Conservation (phyloP, 2,113 vertebrate genomes). For the Lepidothrix coronata region DNA sequence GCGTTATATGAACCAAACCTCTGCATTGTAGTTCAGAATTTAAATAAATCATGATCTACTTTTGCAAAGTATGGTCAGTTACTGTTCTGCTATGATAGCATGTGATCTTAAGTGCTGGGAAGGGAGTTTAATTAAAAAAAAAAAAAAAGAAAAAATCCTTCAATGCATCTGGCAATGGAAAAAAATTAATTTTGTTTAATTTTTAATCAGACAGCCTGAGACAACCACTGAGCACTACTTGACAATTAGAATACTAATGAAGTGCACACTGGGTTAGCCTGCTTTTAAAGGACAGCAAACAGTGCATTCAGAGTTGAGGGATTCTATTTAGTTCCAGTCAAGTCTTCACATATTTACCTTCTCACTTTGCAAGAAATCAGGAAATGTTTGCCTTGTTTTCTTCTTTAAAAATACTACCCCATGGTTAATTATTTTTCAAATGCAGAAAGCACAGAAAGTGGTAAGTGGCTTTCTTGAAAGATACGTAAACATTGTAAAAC, state of each 20-base stretch:
- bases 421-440: slow-evolving; percentile 20
- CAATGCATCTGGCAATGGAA: slow-evolving; percentile 45
- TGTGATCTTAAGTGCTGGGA: not conserved
- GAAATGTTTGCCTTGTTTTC: not conserved
- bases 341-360: not conserved
- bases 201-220: slow-evolving; percentile 67
- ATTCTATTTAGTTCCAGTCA: not conserved
- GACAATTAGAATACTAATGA: slow-evolving; percentile 70
- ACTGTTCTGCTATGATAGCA: not conserved
- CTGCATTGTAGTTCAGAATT: not conserved
- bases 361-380: not conserved
- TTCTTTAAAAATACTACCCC: not conserved
- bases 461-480: slow-evolving; percentile 36
- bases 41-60: not conserved
- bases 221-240: slow-evolving; percentile 60
- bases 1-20: not conserved
- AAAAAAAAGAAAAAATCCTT: not conserved
- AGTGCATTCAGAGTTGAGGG: not conserved
- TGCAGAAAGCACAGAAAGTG: not conserved
- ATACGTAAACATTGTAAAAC: not conserved
- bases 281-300: slow-evolving; percentile 51
- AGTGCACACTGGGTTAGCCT: slow-evolving; percentile 36
- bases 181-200: slow-evolving; percentile 69
- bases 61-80: not conserved
- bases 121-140: slow-evolving; percentile 28